Conservation (phyloP, 2,888 invertebrate species). For the Thelaira solivaga region DNA sequence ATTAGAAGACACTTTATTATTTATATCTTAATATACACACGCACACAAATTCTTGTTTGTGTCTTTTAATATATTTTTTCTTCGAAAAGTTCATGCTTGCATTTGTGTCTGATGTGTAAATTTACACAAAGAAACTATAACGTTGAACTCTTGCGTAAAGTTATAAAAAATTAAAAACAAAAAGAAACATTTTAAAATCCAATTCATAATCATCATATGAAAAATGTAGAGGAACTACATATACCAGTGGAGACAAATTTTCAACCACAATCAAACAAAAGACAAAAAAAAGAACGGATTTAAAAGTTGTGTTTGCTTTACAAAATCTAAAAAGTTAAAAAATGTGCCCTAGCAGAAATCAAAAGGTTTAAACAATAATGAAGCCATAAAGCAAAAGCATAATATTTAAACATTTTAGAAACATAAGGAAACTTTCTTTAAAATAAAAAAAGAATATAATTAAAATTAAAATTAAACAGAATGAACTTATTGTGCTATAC, state of each 20-base stretch:
- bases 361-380: neutral
- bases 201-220: conserved; percentile 35
- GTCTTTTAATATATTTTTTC: neutral
- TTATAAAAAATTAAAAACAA: neutral
- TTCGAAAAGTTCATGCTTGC: neutral
- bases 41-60: neutral
- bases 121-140: conserved; percentile 51
- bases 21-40: neutral
- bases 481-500: neutral
- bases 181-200: conserved; percentile 6
- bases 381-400: neutral
- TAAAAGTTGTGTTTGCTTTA: neutral
- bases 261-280: conserved; percentile 7
- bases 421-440: no score
- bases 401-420: no score
- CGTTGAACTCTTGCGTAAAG: conserved; percentile 46
- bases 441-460: neutral
- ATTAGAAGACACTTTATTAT: conserved; percentile 55
- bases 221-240: neutral
- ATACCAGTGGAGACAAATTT: neutral
- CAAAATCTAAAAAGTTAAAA: conserved; percentile 31
- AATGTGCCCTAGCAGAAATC: neutral
- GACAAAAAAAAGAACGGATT: neutral
- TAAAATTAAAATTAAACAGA: neutral
- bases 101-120: conserved; percentile 18